Base-by-base conservation (phyloP, 2,888 invertebrate species). In the Aquatica leii region DNA sequence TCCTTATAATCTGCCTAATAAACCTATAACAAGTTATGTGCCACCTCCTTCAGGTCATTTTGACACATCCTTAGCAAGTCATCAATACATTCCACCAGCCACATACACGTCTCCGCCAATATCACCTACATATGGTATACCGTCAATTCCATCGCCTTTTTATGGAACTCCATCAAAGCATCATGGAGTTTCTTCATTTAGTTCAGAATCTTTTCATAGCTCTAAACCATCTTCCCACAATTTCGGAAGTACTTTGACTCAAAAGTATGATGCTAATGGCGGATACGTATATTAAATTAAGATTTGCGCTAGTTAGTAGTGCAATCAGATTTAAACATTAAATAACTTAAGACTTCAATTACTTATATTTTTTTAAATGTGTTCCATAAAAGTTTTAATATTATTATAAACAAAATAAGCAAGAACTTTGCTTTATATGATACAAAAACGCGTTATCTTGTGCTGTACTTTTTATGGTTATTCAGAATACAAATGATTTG, bases 231-330 rank as follows among this genome's bases (percentile, higher is more conserved):
- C 40, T 54, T 54, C 40, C 8, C 5, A 46, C 8, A n/a, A 18
- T 18, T 46, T 17, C 11, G 17, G 18, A 17, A 11, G 18, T 3
- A 18, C 17, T 20, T n/a, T 17, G 4, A 24, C 24, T 6, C 55
- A 56, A 46, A 20, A 20, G 24, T 56, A 56, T 12, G 48, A 48
- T 24, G 34, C 66, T 68, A 21, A 63, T 55, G 53, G 65, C 62
- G 20, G 65, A 65, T 41, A 68, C 62, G 20, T 66, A 52, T 1
- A 85, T 86, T 5, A 84, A 43, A 14, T 3, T 9, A 17, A n/a
- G n/a, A n/a, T n/a, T n/a, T 40, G 3, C 12, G 14, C 14, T 6
- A 8, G 3, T 12, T 12, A 6, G 31, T 31, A 6, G 9, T 31
- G 9, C 31, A 31, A 31, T 31, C 9, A n/a, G 4, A 31, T 31